Evolutionary conservation across 1,140 invertebrate genomes (phyloP).

Genomic region (Lerema accius): DNA sequence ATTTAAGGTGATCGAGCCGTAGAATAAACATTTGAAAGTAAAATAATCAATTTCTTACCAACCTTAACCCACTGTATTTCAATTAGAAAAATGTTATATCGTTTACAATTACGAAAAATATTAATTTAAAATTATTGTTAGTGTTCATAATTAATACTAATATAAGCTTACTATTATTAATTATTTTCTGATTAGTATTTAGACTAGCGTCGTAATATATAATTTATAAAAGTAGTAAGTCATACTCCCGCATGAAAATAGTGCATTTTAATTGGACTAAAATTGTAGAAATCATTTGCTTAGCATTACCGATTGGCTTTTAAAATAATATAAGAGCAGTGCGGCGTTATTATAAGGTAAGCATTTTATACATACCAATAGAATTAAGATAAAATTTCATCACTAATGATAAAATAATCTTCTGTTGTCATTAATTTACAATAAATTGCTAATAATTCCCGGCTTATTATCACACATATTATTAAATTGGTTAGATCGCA

Average conservation of each 20-base stretch:
- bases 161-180: background rate
- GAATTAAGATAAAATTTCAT: too few species aligned
- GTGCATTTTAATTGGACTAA: constrained; percentile 11
- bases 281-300: constrained; percentile 1
- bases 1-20: constrained; percentile 69
- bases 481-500: too few species aligned
- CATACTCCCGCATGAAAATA: constrained; percentile 1
- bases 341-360: constrained; percentile 35
- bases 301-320: constrained; percentile 7
- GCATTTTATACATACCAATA: background rate
- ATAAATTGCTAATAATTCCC: too few species aligned
- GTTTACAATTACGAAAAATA: too few species aligned
- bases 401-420: too few species aligned
- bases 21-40: constrained; percentile 73
- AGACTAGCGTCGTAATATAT: background rate
- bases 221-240: background rate
- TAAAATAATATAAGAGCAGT: constrained; percentile 8
- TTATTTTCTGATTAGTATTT: background rate
- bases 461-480: too few species aligned
- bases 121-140: background rate
- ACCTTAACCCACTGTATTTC: background rate
- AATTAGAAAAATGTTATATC: too few species aligned
- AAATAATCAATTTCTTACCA: background rate
- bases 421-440: too few species aligned
- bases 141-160: background rate